A percentile compares a stretch with the other conserved stretches of the same genome.
Conservation (phyloP, 2,113 vertebrate species). For the Cephalopterus ornatus region DNA sequence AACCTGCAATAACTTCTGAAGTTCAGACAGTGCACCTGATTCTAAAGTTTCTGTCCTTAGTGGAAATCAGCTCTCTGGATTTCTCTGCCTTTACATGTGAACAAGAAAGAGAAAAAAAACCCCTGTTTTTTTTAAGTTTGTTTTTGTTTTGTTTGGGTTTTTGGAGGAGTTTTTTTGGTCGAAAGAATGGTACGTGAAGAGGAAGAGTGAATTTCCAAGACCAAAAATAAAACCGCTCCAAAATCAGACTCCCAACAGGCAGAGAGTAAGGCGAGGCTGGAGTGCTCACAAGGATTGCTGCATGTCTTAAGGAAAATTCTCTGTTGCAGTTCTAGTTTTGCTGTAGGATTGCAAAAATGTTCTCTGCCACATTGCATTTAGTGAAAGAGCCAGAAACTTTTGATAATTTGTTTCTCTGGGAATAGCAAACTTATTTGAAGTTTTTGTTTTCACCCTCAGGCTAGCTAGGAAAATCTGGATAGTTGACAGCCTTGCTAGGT, state of each 20-base stretch:
- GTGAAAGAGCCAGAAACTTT: not conserved
- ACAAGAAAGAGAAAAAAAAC: not conserved
- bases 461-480: not conserved
- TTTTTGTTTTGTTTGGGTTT: too few relatives aligned
- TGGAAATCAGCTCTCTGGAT: not conserved
- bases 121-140: not conserved
- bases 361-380: not conserved
- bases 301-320: not conserved
- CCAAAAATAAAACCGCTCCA: not conserved
- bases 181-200: not conserved
- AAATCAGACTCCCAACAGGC: not conserved
- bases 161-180: not conserved
- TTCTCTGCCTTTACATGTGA: not conserved
- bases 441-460: not conserved
- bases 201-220: not conserved
- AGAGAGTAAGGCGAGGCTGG: fast-evolving
- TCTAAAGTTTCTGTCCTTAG: not conserved
- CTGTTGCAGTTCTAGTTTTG: not conserved
- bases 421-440: not conserved
- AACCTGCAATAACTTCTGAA: not conserved
- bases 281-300: not conserved
- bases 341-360: not conserved
- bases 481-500: not conserved
- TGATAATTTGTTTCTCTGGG: not conserved
- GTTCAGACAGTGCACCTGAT: not conserved